phyloP scores from a whole-genome alignment of 2,113 vertebrate species.

The Panthera leo region DNA sequence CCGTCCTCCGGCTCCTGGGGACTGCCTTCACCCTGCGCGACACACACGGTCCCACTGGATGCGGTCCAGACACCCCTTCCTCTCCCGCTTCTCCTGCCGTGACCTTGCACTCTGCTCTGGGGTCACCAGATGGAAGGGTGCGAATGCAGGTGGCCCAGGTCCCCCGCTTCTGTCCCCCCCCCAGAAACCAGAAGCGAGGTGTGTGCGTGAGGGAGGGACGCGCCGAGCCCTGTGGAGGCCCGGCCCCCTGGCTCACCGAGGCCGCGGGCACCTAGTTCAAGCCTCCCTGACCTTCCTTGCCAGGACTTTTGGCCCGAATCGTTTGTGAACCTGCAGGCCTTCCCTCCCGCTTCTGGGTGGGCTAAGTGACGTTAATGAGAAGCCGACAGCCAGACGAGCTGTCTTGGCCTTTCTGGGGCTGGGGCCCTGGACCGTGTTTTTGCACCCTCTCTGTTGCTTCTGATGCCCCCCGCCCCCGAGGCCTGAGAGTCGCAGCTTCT shows the following conservation, averaged over 20 bases:
- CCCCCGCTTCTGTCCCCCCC: neutral
- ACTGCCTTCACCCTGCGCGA: too few relatives aligned
- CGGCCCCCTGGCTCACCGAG: neutral
- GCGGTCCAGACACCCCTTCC: neutral
- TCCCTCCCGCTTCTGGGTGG: neutral
- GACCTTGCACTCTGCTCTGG: neutral
- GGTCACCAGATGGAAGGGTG: too few relatives aligned
- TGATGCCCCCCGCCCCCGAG: too few relatives aligned
- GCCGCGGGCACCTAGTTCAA: neutral
- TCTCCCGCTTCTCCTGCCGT: neutral
- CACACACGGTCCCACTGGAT: rapidly evolving
- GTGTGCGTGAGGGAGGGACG: neutral
- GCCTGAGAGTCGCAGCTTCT: neutral
- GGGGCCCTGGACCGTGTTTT: neutral
- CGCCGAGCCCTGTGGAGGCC: neutral
- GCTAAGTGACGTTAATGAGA: neutral
- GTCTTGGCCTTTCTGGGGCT: neutral
- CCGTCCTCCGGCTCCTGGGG: rapidly evolving
- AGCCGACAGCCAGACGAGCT: neutral
- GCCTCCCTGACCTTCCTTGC: neutral
- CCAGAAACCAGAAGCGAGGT: neutral
- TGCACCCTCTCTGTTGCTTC: neutral
- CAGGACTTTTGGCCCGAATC: neutral
- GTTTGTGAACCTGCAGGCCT: neutral
- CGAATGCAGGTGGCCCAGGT: neutral